These are phyloP conservation scores for Danio albolineatus DNA, from an alignment of 2,797 vertebrate species.

Conservation along the genomic window DNA sequence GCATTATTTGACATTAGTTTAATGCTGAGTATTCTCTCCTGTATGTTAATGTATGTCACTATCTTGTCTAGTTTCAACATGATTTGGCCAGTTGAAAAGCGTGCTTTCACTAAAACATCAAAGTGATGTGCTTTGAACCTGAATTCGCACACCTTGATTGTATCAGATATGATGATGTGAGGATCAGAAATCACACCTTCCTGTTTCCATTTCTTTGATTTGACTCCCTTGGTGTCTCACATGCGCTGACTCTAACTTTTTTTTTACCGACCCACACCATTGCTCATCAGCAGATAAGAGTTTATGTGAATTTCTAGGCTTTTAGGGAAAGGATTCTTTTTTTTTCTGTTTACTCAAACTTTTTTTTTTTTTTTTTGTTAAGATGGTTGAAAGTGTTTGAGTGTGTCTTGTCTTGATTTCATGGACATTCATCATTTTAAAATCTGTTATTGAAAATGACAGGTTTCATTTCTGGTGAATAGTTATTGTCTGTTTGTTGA, in stretches of 20 bases:
- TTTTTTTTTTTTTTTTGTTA: no score
- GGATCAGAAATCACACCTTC: slow-evolving; percentile 23
- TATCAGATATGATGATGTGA: slow-evolving; percentile 11
- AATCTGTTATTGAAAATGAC: background rate
- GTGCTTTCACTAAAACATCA: slow-evolving; percentile 21
- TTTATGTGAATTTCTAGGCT: background rate
- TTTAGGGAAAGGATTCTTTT: background rate
- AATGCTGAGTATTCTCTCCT: background rate
- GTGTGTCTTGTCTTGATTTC: background rate
- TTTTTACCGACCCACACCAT: background rate
- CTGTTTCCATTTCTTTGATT: slow-evolving; percentile 14
- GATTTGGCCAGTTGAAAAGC: background rate
- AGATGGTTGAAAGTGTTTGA: background rate
- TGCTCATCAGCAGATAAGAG: background rate
- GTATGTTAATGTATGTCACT: background rate
- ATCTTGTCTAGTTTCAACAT: slow-evolving; percentile 18
- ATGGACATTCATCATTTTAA: background rate
- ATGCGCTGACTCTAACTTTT: background rate
- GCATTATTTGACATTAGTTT: background rate
- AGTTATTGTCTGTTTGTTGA: background rate
- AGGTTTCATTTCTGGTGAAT: background rate
- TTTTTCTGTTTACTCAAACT: no score
- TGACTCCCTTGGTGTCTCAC: background rate
- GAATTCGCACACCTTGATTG: background rate
- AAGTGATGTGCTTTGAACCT: slow-evolving; percentile 14